Evolutionary conservation across 2,888 invertebrate genomes (phyloP), one percentile per base, ranked within the genome.

Genomic region (Cantharis rufa): DNA sequence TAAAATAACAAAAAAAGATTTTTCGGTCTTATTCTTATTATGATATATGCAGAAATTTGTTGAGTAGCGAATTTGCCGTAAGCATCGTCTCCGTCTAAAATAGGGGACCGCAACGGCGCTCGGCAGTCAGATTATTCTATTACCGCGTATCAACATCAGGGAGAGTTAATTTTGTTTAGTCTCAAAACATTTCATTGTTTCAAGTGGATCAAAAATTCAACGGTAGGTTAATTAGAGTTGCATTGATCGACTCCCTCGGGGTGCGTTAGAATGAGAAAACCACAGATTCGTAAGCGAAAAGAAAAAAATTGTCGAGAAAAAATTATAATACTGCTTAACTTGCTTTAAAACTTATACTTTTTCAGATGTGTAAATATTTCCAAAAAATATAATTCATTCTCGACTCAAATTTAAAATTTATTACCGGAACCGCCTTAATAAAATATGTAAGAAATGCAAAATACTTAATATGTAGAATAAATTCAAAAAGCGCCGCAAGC

Each of bases 121-220:
- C 82, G 83, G 89, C 88, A 89, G 89, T 90, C 90, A 91, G 91
- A 92, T 92, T 92, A 92, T 92, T 92, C 91, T 92, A 92, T 92
- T 92, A 92, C 91, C 90, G 90, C 89, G 91, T 91, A 91, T 91
- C 91, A 91, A 91, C 91, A 91, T 90, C 88, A 89, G 89, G 89
- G 88, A 86, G 87, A 88, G 88, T 88, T 89, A 90, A 90, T 90
- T 89, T 91, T 92, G 91, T 92, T 92, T 92, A 90, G 89, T 91
- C 90, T 91, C 90, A 91, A 91, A 92, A 92, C 91, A 92, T 89
- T 89, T 88, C 91, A 91, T 91, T 91, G 91, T 91, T 91, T 91
- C 90, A 90, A 89, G 89, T 89, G 90, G 91, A 91, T 91, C 90
- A 91, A 91, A 91, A 91, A 91, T 91, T 91, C 91, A 91, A 89